Percentiles rank a stretch among this genome's conserved stretches.
Conservation (phyloP, 2,113 vertebrate genomes). For the Ginglymostoma cirratum region DNA sequence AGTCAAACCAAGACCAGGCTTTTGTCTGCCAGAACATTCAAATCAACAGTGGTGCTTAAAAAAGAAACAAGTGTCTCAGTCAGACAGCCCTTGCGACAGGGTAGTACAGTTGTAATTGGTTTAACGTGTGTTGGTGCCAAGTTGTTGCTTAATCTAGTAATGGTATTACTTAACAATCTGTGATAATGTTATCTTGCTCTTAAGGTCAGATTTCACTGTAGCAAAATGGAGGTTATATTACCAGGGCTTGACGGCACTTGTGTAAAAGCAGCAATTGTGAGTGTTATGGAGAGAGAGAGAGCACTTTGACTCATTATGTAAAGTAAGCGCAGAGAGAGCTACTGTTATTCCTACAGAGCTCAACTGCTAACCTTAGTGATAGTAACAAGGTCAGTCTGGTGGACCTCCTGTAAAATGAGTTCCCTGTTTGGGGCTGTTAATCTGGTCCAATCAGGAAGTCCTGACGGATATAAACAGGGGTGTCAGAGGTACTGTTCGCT, state of each 20-base stretch:
- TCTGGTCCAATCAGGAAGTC: too few species aligned
- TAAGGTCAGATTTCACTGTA: conserved; percentile 6
- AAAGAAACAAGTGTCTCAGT: not conserved
- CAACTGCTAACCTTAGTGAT: not conserved
- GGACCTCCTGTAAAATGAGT: too few species aligned
- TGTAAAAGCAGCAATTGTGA: not conserved
- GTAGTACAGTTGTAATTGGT: not conserved
- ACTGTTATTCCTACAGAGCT: not conserved
- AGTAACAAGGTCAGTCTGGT: too few species aligned
- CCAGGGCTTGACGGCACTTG: not conserved
- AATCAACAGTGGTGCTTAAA: not conserved
- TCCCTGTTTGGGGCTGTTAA: too few species aligned
- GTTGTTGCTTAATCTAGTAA: conserved; percentile 13
- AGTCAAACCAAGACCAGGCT: not conserved
- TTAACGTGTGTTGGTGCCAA: conserved; percentile 4
- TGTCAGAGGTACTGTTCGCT: too few species aligned
- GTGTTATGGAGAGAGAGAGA: not conserved
- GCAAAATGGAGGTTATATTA: conserved; percentile 9
- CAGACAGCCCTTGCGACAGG: not conserved
- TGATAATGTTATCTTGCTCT: conserved; percentile 31
- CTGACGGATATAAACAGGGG: too few species aligned
- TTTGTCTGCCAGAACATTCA: not conserved
- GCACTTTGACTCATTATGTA: not conserved
- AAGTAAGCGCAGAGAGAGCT: not conserved
- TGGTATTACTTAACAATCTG: conserved; percentile 12